Conservation (phyloP, 2,888 invertebrate genomes). For the Yponomeuta sedellus region DNA sequence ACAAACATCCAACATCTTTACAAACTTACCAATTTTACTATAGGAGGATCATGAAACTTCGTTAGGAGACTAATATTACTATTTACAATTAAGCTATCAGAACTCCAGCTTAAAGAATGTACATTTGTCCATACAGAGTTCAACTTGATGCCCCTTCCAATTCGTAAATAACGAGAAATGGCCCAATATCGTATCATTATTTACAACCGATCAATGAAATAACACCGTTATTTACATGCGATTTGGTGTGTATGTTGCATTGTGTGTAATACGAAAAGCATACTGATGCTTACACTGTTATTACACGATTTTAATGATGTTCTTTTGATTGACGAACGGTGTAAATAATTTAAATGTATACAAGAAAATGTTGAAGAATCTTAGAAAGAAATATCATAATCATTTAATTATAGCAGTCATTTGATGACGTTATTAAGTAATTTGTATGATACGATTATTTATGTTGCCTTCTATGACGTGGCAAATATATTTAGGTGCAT, state of each 20-base stretch:
- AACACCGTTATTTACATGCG: background rate
- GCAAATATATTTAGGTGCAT: no score
- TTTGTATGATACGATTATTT: no score
- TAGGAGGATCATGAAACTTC: no score
- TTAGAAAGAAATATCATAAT: no score
- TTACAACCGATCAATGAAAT: background rate
- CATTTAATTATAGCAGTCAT: no score
- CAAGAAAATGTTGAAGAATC: no score
- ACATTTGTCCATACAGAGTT: background rate
- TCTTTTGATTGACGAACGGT: background rate
- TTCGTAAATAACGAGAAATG: background rate
- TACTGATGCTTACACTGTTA: no score
- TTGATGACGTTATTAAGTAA: no score
- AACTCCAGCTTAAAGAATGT: background rate
- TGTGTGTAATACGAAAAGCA: background rate
- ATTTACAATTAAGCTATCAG: background rate
- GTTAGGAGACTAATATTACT: no score
- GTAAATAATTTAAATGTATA: background rate
- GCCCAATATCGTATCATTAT: background rate
- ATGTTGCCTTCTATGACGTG: no score
- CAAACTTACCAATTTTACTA: no score
- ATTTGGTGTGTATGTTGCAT: background rate
- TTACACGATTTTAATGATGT: background rate
- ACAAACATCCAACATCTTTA: no score
- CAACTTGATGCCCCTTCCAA: background rate